Evolutionary conservation across 2,113 vertebrate genomes (phyloP).

Genomic region (Lagopus leucura): DNA sequence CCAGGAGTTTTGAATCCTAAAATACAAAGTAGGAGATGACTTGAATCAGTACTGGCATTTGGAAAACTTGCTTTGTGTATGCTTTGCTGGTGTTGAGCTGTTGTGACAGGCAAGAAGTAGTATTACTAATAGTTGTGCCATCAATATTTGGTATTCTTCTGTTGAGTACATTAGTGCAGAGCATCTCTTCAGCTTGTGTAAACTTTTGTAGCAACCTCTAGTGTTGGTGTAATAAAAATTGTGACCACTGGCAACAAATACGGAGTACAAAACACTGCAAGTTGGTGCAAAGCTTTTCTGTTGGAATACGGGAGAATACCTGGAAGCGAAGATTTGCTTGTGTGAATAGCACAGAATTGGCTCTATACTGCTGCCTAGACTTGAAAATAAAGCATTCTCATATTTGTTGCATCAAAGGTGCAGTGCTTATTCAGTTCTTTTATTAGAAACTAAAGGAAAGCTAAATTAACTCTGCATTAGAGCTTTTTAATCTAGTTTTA

Average conservation of each 20-base stretch:
- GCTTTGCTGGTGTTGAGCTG: background rate
- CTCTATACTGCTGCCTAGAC: fast-evolving
- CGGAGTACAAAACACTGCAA: background rate
- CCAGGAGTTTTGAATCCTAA: background rate
- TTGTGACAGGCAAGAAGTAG: background rate
- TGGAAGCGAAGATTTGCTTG: background rate
- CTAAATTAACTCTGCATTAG: background rate
- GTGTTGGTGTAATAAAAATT: background rate
- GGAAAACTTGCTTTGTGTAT: background rate
- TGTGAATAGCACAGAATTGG: background rate
- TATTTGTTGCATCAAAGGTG: background rate
- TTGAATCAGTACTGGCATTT: background rate
- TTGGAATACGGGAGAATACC: background rate
- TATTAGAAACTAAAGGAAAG: background rate
- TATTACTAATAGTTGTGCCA: background rate
- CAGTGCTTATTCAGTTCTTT: background rate
- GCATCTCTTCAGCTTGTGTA: background rate
- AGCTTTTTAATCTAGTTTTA: background rate
- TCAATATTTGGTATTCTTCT: background rate
- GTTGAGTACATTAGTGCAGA: background rate
- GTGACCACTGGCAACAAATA: background rate
- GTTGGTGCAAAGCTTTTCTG: background rate
- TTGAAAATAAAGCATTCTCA: background rate
- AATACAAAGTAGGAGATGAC: background rate
- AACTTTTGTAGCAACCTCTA: background rate